phyloP scores from a whole-genome alignment of 2,888 invertebrate genomes.

The Eugnorisma glareosa region DNA sequence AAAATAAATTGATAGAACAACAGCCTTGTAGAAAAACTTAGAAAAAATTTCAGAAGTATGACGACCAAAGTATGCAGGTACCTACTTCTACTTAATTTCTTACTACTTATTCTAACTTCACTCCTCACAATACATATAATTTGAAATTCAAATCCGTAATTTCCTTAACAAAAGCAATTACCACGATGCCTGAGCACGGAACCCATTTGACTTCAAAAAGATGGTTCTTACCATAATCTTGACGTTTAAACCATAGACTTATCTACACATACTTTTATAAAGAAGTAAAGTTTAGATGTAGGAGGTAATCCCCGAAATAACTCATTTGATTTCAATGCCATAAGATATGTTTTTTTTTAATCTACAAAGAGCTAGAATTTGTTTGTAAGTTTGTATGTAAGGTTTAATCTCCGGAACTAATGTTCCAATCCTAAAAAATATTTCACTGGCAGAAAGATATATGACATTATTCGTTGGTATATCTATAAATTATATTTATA shows the following conservation, averaged over 20 bases:
- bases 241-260: background rate
- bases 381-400: too few species aligned
- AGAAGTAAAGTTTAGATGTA: background rate
- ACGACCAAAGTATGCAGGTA: background rate
- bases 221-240: constrained; percentile 56
- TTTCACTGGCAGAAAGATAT: too few species aligned
- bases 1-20: background rate
- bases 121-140: constrained; percentile 29
- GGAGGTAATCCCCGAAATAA: background rate
- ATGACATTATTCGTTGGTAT: too few species aligned
- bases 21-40: background rate
- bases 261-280: background rate
- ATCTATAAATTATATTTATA: too few species aligned
- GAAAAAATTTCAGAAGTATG: background rate
- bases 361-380: too few species aligned
- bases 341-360: background rate
- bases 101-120: constrained; percentile 2
- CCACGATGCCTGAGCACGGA: constrained; percentile 9
- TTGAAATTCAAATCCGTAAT: constrained; percentile 61
- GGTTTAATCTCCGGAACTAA: too few species aligned
- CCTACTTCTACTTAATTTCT: background rate
- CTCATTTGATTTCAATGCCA: background rate
- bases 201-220: constrained; percentile 18
- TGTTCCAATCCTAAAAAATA: too few species aligned
- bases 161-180: constrained; percentile 49